These are phyloP conservation scores for Rhinophrynus dorsalis DNA, from an alignment of 2,797 vertebrate species.

Conservation along the genomic window DNA sequence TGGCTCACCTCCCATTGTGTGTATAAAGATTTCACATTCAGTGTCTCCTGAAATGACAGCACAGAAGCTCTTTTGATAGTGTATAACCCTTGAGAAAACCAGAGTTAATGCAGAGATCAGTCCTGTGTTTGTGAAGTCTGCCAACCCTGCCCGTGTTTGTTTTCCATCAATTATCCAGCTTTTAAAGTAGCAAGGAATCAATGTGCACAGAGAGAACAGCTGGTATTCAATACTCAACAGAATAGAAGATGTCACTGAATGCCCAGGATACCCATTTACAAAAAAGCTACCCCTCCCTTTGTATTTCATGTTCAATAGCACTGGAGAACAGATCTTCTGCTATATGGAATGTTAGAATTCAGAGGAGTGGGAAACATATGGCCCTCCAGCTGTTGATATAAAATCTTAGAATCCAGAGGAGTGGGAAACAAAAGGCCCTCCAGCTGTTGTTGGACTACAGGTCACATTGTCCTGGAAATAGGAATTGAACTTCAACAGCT, in stretches of 20 bases:
- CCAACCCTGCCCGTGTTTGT: slow-evolving; percentile 36
- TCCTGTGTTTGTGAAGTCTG: slow-evolving; percentile 42
- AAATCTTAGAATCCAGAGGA: too few species aligned
- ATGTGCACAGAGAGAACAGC: slow-evolving; percentile 29
- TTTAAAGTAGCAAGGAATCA: slow-evolving; percentile 42
- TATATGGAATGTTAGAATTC: too few species aligned
- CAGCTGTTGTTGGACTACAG: too few species aligned
- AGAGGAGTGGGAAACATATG: too few species aligned
- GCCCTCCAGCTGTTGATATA: too few species aligned
- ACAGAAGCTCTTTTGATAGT: slow-evolving; percentile 37
- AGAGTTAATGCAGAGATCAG: slow-evolving; percentile 44
- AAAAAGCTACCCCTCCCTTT: background rate
- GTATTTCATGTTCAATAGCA: slow-evolving; percentile 14
- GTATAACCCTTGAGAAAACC: slow-evolving; percentile 29
- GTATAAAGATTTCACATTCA: slow-evolving; percentile 35
- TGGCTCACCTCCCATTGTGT: slow-evolving; percentile 20
- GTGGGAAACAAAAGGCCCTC: too few species aligned
- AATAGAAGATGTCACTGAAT: slow-evolving; percentile 19
- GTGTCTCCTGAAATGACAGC: slow-evolving; percentile 37
- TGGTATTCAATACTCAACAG: slow-evolving; percentile 15
- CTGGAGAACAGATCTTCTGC: background rate
- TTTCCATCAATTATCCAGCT: slow-evolving; percentile 46
- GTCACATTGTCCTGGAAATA: too few species aligned
- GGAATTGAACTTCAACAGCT: too few species aligned
- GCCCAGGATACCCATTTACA: background rate